These are phyloP conservation scores for Chrysomallon squamiferum DNA, from an alignment of 1,140 invertebrate genomes.

Conservation along the genomic window DNA sequence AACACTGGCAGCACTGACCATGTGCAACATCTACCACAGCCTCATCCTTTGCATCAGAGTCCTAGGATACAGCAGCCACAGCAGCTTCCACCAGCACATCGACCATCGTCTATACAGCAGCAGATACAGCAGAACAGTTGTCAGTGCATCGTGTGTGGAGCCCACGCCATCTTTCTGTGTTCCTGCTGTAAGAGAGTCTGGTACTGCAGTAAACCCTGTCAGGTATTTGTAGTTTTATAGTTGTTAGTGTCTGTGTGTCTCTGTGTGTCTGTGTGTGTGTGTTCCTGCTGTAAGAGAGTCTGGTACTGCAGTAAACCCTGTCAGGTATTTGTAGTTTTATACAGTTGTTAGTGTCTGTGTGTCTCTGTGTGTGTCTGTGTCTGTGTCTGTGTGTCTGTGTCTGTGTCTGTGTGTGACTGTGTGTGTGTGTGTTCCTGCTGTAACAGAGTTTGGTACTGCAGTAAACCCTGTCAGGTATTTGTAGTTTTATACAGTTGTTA, in stretches of 20 bases:
- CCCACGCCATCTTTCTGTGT: not conserved
- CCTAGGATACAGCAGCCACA: not conserved
- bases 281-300: no score
- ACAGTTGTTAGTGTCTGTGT: not conserved
- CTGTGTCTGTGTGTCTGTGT: not conserved
- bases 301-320: no score
- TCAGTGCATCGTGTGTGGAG: not conserved
- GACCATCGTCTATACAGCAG: not conserved
- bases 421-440: no score
- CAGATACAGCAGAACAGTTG: not conserved
- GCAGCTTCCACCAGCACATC: not conserved
- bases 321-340: no score
- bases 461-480: no score
- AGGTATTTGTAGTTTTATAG: not conserved
- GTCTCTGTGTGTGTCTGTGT: not conserved
- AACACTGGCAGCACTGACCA: no score
- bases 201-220: slow-evolving; percentile 3
- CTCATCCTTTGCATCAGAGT: no score
- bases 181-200: not conserved
- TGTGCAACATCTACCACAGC: no score
- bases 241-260: no score
- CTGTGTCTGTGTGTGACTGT: not conserved
- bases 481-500: no score
- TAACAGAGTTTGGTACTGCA: no score
- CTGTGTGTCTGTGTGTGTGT: no score